Conservation (phyloP, 2,113 vertebrate species). For the Dissostichus mawsoni region DNA sequence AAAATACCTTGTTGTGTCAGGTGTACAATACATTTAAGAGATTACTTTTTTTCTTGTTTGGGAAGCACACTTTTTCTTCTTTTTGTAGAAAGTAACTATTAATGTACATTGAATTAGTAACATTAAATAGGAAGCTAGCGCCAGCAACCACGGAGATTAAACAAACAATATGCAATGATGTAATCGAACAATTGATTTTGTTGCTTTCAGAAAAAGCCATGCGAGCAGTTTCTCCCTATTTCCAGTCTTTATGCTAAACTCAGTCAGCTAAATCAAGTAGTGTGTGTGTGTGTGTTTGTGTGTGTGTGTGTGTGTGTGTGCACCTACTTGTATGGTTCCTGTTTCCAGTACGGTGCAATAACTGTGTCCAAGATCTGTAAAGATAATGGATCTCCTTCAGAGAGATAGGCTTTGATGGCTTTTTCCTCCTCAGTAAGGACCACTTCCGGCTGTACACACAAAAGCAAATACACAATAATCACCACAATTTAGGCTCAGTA, state of each 20-base stretch:
- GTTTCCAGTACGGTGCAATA: constrained; percentile 89
- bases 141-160: background rate
- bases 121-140: background rate
- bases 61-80: background rate
- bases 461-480: constrained; percentile 11
- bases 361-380: constrained; percentile 86
- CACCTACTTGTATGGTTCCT: constrained; percentile 91
- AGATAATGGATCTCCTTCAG: constrained; percentile 80
- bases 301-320: constrained; percentile 6
- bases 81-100: background rate
- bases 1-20: constrained; percentile 1
- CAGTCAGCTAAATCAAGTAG: too few relatives aligned
- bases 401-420: constrained; percentile 88
- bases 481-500: background rate
- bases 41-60: too few relatives aligned
- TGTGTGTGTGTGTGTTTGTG: background rate
- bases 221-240: too few relatives aligned
- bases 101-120: background rate
- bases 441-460: constrained; percentile 63
- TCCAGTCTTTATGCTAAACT: too few relatives aligned
- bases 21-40: background rate
- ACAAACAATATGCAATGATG: too few relatives aligned
- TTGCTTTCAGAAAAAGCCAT: too few relatives aligned
- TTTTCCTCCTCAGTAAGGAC: constrained; percentile 88
- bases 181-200: too few relatives aligned